Base-by-base conservation (phyloP, 2,113 vertebrate genomes). In the Nematolebias whitei region DNA sequence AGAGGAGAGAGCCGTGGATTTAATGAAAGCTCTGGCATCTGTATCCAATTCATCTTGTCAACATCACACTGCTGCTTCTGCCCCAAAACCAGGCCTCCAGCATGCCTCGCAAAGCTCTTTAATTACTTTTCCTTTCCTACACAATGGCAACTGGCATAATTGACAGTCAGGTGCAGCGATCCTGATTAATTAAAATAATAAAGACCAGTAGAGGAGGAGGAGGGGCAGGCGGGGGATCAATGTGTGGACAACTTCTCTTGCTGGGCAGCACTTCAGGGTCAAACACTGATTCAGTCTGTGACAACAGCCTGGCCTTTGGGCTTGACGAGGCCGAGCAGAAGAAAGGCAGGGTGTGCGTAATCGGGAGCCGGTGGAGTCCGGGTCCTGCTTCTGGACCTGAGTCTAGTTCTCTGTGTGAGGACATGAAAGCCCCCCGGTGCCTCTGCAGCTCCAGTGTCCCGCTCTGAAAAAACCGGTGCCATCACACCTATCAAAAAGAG, bases 121-220 rank as follows among this genome's bases (percentile, higher is more conserved):
- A 89, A 91, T 92, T 90, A 86, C 81, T 89, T 85, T 85, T 80
- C 71, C 69, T 78, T 82, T 87, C 71, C 74, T 71, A 57, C 63
- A 57, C 68, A 74, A 83, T 63, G 67, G 79, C 74, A 74, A 84
- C 74, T 79, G 74, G 26, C 77, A 50, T 48, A 73, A 71, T 41
- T 91, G 88, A 91, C 88, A 90, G 90, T 91, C 89, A 91, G 88
- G 87, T 88, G 90, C 83, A 88, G 79, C 62, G 20, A 77, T 90
- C 76, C 87, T 89, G 85, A 86, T 88, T 91, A 93, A 92, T 89
- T 89, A 87, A 89, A 91, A 90, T 88, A 87, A 88, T 89, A 88
- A 90, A 85, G 80, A 76, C 19, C 40, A 23, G 50, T 60, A 76
- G 63, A 72, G 71, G 68, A 56, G 5, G 15, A 63, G 69, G 80